These are phyloP conservation scores for Medauroidea extradentata DNA, from an alignment of 1,140 invertebrate species.

Conservation along the genomic window DNA sequence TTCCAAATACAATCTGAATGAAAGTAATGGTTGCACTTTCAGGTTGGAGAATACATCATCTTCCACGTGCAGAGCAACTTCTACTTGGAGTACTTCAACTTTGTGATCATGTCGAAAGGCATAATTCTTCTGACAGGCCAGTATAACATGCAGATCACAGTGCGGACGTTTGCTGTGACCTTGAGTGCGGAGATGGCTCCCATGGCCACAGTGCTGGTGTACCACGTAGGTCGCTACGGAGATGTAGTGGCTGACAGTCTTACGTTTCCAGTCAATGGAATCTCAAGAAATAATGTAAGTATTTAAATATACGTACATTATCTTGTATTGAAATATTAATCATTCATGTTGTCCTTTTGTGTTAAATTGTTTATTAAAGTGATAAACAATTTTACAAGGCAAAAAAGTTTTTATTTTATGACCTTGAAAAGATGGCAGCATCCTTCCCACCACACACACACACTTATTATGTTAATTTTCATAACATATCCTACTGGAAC, in stretches of 20 bases:
- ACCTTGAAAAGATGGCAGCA: too few relatives aligned
- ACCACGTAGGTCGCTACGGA: slow-evolving; percentile 76
- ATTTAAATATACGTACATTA: too few relatives aligned
- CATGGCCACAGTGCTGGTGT: slow-evolving; percentile 83
- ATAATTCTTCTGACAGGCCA: slow-evolving; percentile 67
- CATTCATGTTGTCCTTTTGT: too few relatives aligned
- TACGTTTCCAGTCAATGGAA: slow-evolving; percentile 92
- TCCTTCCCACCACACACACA: too few relatives aligned
- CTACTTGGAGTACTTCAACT: slow-evolving; percentile 85
- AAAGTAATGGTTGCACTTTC: slow-evolving; percentile 27
- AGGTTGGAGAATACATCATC: slow-evolving; percentile 91
- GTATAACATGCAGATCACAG: slow-evolving; percentile 62
- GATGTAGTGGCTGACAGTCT: slow-evolving; percentile 86
- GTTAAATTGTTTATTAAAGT: too few relatives aligned
- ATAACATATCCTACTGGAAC: too few relatives aligned
- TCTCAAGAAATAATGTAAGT: slow-evolving; percentile 81
- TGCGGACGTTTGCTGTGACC: slow-evolving; percentile 84
- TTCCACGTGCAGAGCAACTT: slow-evolving; percentile 92
- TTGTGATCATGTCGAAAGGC: slow-evolving; percentile 86
- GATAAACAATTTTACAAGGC: too few relatives aligned
- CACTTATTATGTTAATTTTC: too few relatives aligned
- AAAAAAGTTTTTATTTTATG: too few relatives aligned
- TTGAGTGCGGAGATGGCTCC: slow-evolving; percentile 93
- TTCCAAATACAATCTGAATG: too few relatives aligned
- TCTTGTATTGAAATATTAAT: too few relatives aligned